Evolutionary conservation across 2,113 vertebrate species (phyloP), one percentile per base, ranked within the genome.

Genomic region (Spheniscus mendiculus): DNA sequence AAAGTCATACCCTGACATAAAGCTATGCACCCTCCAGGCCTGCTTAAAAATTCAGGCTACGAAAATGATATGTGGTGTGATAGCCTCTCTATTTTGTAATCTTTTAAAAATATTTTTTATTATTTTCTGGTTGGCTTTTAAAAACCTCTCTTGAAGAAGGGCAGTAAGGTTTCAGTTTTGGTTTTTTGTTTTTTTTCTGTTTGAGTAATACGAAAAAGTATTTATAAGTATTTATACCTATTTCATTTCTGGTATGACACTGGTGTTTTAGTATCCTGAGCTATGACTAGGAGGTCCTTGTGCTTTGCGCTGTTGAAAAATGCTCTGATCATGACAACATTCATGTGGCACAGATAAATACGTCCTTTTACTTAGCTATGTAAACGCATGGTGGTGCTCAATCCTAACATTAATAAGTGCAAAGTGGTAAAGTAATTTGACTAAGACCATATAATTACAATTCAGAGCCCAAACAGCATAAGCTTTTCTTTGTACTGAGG

Each of bases 321-420:
- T 79, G 34, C 17, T 82, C 38, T 79, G 69, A 38, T 78, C 38
- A 52, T 79, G 70, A 49, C 23, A 78, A 71, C 5, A 16, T 83
- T 72, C 15, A 25, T 4, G 38, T 84, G 56, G 34, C 73, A 15
- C 52, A 61, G 47, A 69, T n/a, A 87, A 95, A 71, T 55, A 87
- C 0, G 3, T 85, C 10, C 21, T 82, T 93, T 87, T 69, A 61
- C 32, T 89, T 91, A 91, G 74, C 87, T 88, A 32, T 85, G 85
- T 85, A 84, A 97, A 97, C 93, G 5, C 95, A 90, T 58, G 96
- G 97, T 93, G 96, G 96, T 97, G 93, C 97, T 97, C 92, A 93
- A 83, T 91, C 90, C 96, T 80, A 95, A 93, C 58, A 5, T 18
- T 85, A 55, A 70, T 70, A 89, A 89, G 56, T 40, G 40, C 65